Evolutionary conservation across 35 echinoderm and acorn worm species (phyloP), one percentile per base, ranked within the genome.

Genomic region (Ophioderma brevispina): DNA sequence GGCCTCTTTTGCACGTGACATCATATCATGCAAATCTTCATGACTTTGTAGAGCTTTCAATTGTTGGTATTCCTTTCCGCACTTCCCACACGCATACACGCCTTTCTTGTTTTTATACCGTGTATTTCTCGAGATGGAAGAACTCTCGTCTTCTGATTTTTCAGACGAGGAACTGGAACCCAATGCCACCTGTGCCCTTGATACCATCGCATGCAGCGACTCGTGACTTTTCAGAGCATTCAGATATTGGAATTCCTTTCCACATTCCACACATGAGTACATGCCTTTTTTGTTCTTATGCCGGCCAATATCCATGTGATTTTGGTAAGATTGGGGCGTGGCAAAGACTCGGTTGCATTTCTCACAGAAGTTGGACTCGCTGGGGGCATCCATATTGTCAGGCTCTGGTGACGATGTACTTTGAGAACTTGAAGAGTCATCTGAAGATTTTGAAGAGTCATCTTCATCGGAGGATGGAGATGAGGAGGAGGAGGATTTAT

Each of bases 271-370:
- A 25, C 59, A 70, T 70, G 59, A 8, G 28, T 70, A 70, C 59
- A 70, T 8, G 59, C 59, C 59, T 70, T 70, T 70, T 25, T 70
- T 70, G 59, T 70, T 70, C 59, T 70, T 70, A 70, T 70, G 59
- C 59, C 59, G 59, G 4, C 59, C 59, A 8, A 70, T 70, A 15
- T 70, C 59, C 59, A 70, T 70, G 59, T 70, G 59, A 15, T 30
- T 70, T 25, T 25, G 5, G 59, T 70, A 70, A 8, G n/a, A 2
- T 2, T 1, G 2, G 2, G 59, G 59, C 6, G 59, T 70, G 23
- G 59, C 59, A 70, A 70, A 70, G 1, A 25, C 59, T 25, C 59
- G 59, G 59, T 70, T 30, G 59, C 59, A 70, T 70, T 30, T 70
- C 59, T 70, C 59, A 25, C 59, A 70, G 28, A 25, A 70, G 28